phyloP scores from a whole-genome alignment of 2,113 vertebrate genomes.

The Probosciger aterrimus region DNA sequence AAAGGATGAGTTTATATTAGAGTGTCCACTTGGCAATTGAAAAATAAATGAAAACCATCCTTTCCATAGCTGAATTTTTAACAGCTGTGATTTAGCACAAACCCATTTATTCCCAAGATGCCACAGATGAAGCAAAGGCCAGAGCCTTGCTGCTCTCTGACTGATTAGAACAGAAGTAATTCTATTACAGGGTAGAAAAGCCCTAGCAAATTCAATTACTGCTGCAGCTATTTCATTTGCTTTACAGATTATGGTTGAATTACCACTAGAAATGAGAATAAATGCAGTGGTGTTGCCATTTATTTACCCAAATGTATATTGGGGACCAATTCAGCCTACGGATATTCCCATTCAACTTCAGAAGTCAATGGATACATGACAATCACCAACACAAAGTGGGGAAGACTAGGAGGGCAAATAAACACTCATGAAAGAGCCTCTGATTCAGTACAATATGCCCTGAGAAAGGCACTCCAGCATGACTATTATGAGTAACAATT shows the following conservation, averaged over 20 bases:
- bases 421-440: background rate
- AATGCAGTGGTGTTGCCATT: background rate
- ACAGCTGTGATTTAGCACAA: background rate
- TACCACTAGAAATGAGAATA: background rate
- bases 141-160: background rate
- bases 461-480: background rate
- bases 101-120: background rate
- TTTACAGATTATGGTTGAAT: conserved; percentile 4
- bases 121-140: background rate
- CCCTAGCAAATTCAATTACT: conserved; percentile 35
- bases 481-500: background rate
- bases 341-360: background rate
- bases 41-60: background rate
- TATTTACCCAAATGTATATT: background rate
- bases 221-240: conserved; percentile 5
- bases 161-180: conserved; percentile 7
- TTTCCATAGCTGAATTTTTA: background rate
- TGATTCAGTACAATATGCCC: background rate
- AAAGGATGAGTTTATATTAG: background rate
- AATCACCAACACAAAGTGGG: background rate
- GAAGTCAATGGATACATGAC: background rate
- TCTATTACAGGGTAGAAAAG: conserved; percentile 13
- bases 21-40: background rate
- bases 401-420: background rate
- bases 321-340: background rate